Percentiles rank a stretch among this genome's conserved stretches.
These are phyloP conservation scores for Paramormyrops hopkinsi DNA, from an alignment of 2,797 vertebrate species.

Conservation along the genomic window DNA sequence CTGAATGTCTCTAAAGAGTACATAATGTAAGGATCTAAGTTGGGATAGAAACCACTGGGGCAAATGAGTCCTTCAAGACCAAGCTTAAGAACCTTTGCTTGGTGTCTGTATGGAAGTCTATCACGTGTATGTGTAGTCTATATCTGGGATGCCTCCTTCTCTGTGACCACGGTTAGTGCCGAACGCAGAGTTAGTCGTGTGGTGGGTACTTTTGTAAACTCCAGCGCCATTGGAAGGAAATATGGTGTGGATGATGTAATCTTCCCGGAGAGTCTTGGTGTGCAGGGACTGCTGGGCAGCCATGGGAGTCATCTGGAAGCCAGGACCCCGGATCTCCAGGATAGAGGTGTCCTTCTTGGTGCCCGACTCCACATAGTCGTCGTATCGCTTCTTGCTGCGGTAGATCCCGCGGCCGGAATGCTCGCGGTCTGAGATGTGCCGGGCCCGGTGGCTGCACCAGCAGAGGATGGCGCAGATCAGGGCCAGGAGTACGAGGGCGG, in stretches of 20 bases:
- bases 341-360: slow-evolving; percentile 93
- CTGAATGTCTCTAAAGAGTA: slow-evolving; percentile 55
- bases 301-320: slow-evolving; percentile 86
- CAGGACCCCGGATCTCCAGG: slow-evolving; percentile 78
- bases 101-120: slow-evolving; percentile 64
- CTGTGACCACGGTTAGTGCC: slow-evolving; percentile 83
- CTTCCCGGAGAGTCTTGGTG: slow-evolving; percentile 76
- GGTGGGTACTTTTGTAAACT: slow-evolving; percentile 76
- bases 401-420: slow-evolving; percentile 71
- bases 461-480: slow-evolving; percentile 79
- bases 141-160: slow-evolving; percentile 83
- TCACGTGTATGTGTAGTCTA: slow-evolving; percentile 91
- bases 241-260: slow-evolving; percentile 90
- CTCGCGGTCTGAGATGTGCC: slow-evolving; percentile 68
- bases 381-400: slow-evolving; percentile 77
- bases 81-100: slow-evolving; percentile 60
- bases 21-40: slow-evolving; percentile 53
- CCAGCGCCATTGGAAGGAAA: slow-evolving; percentile 86
- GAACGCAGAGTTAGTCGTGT: slow-evolving; percentile 71
- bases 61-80: slow-evolving; percentile 69
- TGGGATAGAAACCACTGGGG: slow-evolving; percentile 73
- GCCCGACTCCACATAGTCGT: slow-evolving; percentile 85
- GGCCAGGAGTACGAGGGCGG: slow-evolving; percentile 77
- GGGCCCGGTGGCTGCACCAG: slow-evolving; percentile 77
- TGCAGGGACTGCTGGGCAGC: slow-evolving; percentile 63